These are phyloP conservation scores for Rhabditoides inermis DNA, from an alignment of 2,888 invertebrate genomes.

Conservation along the genomic window DNA sequence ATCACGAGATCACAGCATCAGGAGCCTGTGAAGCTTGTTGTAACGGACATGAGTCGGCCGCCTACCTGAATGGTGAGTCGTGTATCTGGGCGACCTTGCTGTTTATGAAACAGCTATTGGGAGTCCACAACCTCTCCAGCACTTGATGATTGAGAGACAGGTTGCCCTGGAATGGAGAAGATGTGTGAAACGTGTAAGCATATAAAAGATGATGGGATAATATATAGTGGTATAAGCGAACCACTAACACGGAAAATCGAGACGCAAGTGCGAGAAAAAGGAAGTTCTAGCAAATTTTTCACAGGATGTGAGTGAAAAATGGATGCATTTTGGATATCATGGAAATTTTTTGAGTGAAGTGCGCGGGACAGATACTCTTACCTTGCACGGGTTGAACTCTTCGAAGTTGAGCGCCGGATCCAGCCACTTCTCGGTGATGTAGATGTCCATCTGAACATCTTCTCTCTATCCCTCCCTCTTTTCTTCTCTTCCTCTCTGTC, in stretches of 20 bases:
- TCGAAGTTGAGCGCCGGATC: slow-evolving; percentile 34
- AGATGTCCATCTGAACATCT: slow-evolving; percentile 31
- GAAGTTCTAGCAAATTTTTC: too few species aligned
- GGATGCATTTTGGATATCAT: too few species aligned
- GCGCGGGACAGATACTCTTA: too few species aligned
- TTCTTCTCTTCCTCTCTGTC: not conserved
- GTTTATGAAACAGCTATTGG: slow-evolving; percentile 46
- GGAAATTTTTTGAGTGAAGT: too few species aligned
- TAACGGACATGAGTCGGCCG: too few species aligned
- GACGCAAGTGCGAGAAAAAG: too few species aligned
- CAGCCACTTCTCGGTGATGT: slow-evolving; percentile 38
- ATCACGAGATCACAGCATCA: too few species aligned
- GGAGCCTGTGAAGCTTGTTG: too few species aligned
- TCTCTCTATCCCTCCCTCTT: not conserved
- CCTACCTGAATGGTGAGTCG: slow-evolving; percentile 31
- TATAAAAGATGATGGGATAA: too few species aligned
- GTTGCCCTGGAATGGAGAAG: slow-evolving; percentile 19
- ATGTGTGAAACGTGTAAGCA: not conserved
- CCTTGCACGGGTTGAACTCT: slow-evolving; percentile 34
- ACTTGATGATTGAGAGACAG: slow-evolving; percentile 37
- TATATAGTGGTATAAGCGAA: too few species aligned
- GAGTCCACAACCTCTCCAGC: slow-evolving; percentile 42
- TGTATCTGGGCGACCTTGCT: slow-evolving; percentile 38
- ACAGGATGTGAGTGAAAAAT: too few species aligned
- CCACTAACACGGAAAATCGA: too few species aligned